A percentile compares a stretch with the other conserved stretches of the same genome.
phyloP scores from a whole-genome alignment of 2,797 vertebrate genomes.

The Fundulus diaphanus region DNA sequence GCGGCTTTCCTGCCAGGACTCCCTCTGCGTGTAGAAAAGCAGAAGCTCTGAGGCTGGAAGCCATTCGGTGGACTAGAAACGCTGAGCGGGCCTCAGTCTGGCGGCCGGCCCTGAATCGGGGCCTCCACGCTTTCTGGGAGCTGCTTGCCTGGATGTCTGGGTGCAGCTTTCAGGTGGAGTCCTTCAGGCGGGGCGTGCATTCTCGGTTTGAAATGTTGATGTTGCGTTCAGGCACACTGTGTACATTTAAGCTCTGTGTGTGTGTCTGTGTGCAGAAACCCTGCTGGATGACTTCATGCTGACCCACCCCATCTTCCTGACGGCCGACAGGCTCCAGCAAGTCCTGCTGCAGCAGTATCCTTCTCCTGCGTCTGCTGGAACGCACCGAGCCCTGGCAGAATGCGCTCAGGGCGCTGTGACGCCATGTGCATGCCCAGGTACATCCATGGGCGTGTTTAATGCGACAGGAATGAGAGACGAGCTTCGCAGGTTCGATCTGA shows the following conservation, averaged over 20 bases:
- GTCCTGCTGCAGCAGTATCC: constrained; percentile 96
- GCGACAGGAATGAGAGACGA: not conserved
- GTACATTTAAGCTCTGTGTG: constrained; percentile 21
- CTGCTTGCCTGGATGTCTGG: not conserved
- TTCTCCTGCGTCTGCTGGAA: constrained; percentile 48
- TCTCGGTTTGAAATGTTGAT: not conserved
- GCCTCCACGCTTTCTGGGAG: not conserved
- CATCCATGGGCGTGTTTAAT: not conserved
- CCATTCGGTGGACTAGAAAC: no score
- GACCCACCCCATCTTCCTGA: constrained; percentile 95
- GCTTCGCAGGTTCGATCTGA: not conserved
- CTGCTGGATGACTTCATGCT: constrained; percentile 95
- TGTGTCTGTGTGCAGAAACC: constrained; percentile 75
- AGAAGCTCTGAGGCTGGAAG: not conserved
- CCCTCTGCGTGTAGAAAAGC: not conserved
- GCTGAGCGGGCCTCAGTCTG: no score
- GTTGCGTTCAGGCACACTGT: constrained; percentile 23
- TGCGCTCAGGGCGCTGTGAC: not conserved
- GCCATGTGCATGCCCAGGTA: not conserved
- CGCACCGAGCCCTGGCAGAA: not conserved
- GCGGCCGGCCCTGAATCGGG: no score
- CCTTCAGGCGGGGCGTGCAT: no score
- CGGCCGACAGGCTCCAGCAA: constrained; percentile 92
- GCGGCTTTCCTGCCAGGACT: not conserved
- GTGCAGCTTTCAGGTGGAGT: not conserved